Evolutionary conservation across 2,888 invertebrate species (phyloP), one percentile per base, ranked within the genome.

Genomic region (Drosophila pseudotalamancana): DNA sequence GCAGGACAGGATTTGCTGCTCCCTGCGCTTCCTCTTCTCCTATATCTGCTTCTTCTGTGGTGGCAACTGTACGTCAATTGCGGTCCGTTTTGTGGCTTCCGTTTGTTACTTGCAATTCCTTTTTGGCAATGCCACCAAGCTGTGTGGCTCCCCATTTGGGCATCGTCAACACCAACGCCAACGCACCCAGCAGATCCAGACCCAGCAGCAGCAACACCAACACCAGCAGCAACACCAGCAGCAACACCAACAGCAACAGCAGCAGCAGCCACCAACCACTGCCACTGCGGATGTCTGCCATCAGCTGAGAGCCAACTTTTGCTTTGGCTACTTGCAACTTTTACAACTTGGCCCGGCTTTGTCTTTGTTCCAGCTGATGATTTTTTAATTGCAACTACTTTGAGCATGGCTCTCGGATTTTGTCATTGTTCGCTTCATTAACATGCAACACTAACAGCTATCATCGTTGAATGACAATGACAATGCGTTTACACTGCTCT

Each of bases 11-110:
- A 62, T 65, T 51, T 51, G 45, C 16, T 51, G 35, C 37, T 21
- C 48, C 39, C 34, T 53, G 23, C 40, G 46, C 48, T 48, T 27
- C 31, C 16, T 31, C 6, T 45, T 16, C 19, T 19, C 3, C 6
- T 14, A 23, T 23, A 39, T 11, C 37, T 12, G 35, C 25, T 27
- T 27, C 27, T 35, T 48, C 51, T 72, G 70, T 54, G 70, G 72
- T 72, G 67, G 72, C 76, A 73, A 73, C 72, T 72, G 77, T 83
- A 87, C 84, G 84, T 87, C 81, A 81, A 81, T 81, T 81, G 81
- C 78, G 84, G 81, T 87, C 84, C 81, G 75, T 80, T 81, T 81
- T 87, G 81, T 60, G 81, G 81, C 57, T 77, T 86, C 87, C 81
- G 81, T 74, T 87, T 83, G 80, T 66, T 80, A 68, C 80, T 86